Evolutionary conservation across 1,140 invertebrate genomes (phyloP).

Genomic region (Chlorops oryzae): DNA sequence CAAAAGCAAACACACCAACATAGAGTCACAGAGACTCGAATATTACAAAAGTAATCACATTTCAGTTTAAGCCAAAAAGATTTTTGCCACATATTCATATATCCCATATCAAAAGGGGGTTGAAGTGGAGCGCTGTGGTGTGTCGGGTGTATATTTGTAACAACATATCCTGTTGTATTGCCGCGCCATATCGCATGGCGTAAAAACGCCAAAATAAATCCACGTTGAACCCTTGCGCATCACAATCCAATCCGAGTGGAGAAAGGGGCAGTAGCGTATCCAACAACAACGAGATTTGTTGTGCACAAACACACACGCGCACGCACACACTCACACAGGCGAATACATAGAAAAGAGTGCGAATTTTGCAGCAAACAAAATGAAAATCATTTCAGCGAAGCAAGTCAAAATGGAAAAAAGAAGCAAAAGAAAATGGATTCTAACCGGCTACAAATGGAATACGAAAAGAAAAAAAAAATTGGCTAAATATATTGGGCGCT

Average conservation of each 20-base stretch:
- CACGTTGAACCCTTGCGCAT: no score
- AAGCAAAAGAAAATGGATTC: conserved; percentile 1
- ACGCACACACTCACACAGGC: no score
- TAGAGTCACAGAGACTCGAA: no score
- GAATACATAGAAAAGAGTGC: conserved; percentile 16
- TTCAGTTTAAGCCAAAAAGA: conserved; percentile 16
- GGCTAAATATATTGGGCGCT: no score
- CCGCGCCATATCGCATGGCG: no score
- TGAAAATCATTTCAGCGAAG: conserved; percentile 35
- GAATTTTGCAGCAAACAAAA: conserved; percentile 33
- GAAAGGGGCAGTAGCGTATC: no score
- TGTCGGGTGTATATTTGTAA: no score
- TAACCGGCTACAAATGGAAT: conserved; percentile 6
- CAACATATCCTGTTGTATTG: no score
- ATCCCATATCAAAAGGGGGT: conserved; percentile 8
- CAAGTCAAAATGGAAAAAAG: conserved; percentile 10
- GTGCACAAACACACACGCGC: conserved; percentile 7
- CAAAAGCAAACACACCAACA: no score
- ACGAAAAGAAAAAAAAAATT: background rate
- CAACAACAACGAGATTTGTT: conserved; percentile 23
- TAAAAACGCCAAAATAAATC: no score
- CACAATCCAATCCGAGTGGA: no score
- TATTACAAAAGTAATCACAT: conserved; percentile 21
- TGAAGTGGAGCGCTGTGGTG: no score
- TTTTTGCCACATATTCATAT: conserved; percentile 21